A percentile compares a stretch with the other conserved stretches of the same genome.
Evolutionary conservation across 64 coral and sea anemone genomes (phyloP).

Genomic region (Montipora sp.): DNA sequence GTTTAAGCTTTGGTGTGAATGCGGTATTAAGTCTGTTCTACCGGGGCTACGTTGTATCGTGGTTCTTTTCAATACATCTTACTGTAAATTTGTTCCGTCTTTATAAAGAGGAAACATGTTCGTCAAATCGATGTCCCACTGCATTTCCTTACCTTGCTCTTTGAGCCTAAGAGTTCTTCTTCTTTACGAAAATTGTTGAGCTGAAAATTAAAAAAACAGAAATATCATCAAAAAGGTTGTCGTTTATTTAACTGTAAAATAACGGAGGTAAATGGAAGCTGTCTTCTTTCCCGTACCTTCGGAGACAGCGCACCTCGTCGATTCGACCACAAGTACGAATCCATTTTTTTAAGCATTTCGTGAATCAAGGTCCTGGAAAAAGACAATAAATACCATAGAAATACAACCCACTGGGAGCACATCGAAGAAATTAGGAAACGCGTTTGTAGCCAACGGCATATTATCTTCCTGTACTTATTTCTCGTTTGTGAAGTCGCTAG

Average conservation of each 20-base stretch:
- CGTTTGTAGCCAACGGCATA: no score
- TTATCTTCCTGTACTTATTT: no score
- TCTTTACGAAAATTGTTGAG: constrained; percentile 52
- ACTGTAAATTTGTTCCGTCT: no score
- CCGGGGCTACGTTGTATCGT: no score
- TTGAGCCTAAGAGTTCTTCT: constrained; percentile 16
- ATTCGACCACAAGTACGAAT: constrained; percentile 89
- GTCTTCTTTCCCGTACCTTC: constrained; percentile 46
- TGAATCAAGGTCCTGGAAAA: constrained; percentile 67
- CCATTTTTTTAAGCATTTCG: constrained; percentile 78
- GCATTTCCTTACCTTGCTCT: constrained; percentile 26
- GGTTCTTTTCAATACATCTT: no score
- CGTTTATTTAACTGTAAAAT: no score
- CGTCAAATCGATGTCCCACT: no score
- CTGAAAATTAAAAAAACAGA: neutral
- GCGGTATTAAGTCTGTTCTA: no score
- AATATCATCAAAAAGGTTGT: neutral
- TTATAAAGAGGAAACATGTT: no score
- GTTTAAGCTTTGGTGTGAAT: no score
- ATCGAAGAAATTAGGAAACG: neutral
- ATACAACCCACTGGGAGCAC: neutral
- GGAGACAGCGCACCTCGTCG: constrained; percentile 73
- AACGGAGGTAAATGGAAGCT: neutral
- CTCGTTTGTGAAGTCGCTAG: no score
- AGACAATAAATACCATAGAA: neutral